phyloP scores from a whole-genome alignment of 2,797 vertebrate genomes.

The Sparus aurata region DNA sequence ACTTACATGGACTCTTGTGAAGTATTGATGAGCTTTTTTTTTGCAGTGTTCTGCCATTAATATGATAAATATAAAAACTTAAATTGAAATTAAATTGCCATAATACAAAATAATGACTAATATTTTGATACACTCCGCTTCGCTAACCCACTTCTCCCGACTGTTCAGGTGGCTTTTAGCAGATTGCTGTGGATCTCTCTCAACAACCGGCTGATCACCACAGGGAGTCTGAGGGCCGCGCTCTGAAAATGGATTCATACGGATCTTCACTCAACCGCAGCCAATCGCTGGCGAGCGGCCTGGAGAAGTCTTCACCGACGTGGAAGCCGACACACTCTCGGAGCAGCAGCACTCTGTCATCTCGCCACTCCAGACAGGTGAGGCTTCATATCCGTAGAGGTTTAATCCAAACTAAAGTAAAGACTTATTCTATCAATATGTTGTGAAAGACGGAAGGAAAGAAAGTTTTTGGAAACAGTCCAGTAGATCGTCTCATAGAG shows the following conservation, averaged over 20 bases:
- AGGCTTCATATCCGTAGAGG: not conserved
- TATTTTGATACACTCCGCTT: not conserved
- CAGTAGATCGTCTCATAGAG: no score
- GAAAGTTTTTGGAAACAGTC: no score
- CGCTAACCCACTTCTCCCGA: slow-evolving; percentile 27
- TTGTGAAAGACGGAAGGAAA: no score
- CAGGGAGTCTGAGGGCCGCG: slow-evolving; percentile 31
- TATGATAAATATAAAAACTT: not conserved
- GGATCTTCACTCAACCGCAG: slow-evolving; percentile 73
- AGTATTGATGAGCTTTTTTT: no score
- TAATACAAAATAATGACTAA: not conserved
- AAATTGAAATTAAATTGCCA: no score
- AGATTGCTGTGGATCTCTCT: slow-evolving; percentile 27
- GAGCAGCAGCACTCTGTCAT: slow-evolving; percentile 91
- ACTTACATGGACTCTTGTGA: no score
- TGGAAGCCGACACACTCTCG: slow-evolving; percentile 86
- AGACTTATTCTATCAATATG: no score
- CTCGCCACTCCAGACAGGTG: slow-evolving; percentile 91
- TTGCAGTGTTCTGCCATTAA: not conserved
- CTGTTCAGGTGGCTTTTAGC: slow-evolving; percentile 44
- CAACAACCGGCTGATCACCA: slow-evolving; percentile 18
- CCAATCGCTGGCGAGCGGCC: slow-evolving; percentile 85
- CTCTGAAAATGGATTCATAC: slow-evolving; percentile 75
- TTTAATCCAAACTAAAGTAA: no score
- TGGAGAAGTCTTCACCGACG: slow-evolving; percentile 84